These are phyloP conservation scores for Phrynocephalus guinanensis DNA, from an alignment of 2,797 vertebrate genomes.

Conservation along the genomic window DNA sequence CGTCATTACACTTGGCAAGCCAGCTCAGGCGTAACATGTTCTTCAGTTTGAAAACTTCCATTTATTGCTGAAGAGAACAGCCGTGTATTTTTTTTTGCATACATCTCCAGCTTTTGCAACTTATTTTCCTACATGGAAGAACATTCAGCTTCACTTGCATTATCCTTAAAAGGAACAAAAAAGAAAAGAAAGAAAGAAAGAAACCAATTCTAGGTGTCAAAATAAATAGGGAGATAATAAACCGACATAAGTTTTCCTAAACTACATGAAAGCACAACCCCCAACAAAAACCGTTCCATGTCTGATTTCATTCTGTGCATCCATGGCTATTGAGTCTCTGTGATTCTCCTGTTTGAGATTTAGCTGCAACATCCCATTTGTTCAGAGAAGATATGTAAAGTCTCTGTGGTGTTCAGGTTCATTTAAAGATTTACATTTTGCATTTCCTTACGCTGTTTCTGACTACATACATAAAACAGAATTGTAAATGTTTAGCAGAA, in stretches of 20 bases:
- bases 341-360: conserved; percentile 70
- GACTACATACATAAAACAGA: conserved; percentile 80
- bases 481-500: conserved; percentile 82
- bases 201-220: conserved; percentile 25
- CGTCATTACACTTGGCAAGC: neutral
- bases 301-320: conserved; percentile 63
- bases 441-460: conserved; percentile 78
- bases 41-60: conserved; percentile 6
- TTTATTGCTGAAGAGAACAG: conserved; percentile 4
- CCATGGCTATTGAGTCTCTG: conserved; percentile 66
- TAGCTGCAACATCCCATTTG: conserved; percentile 70
- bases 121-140: conserved; percentile 4
- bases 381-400: conserved; percentile 72
- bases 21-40: neutral
- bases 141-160: neutral
- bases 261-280: conserved; percentile 46
- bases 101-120: conserved; percentile 9
- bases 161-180: conserved; percentile 11
- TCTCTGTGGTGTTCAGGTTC: conserved; percentile 71
- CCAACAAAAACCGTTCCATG: conserved; percentile 44
- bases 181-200: conserved; percentile 16
- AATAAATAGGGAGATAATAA: conserved; percentile 37
- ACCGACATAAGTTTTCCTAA: conserved; percentile 43
- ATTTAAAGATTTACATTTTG: conserved; percentile 81
- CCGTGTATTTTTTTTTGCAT: neutral